Base-by-base conservation (phyloP, 2,888 invertebrate genomes). In the Polydrusus cervinus region DNA sequence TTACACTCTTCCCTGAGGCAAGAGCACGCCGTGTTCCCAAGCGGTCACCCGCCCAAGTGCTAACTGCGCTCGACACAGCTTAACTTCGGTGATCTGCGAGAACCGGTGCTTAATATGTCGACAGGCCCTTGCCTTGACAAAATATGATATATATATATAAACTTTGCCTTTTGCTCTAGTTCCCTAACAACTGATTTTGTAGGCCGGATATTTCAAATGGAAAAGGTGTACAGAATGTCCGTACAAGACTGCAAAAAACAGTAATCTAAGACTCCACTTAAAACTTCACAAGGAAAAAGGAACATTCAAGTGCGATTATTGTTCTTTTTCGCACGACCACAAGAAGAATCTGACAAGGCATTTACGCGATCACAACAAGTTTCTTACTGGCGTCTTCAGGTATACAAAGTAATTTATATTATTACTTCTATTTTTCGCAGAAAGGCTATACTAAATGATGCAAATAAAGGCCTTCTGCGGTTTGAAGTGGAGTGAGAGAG, bases 161-260 rank as follows among this genome's bases (percentile, higher is more conserved):
- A 13, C 5, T 43, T 3, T 43, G 13, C 6, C 3, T 43, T 13
- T 11, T 11, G 40, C 11, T 5, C 40, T 40, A 8, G 10, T 40
- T 40, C 9, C 2, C 7, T 40, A 40, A 40, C 40, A 43, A 20
- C 25, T 30, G 0, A 13, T 55, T 5, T 55, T 55, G 30, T 14
- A 55, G 30, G 55, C 7, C 13, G 30, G 8, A 3, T 3, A 10
- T n/a, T 57, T 57, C n/a, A 14, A 34, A 16, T 57, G 9, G 30
- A 57, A 57, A 34, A n/a, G n/a, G 7, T 57, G 55, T 34, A n/a
- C 55, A 9, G 55, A 57, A 1, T 57, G 55, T 57, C 34, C 55
- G 1, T 57, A 8, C 7, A 57, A 57, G 18, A 57, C 55, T 3
- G 3, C 3, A 10, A 3, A 8, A 14, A 57, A 14, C 7, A n/a